phyloP scores from a whole-genome alignment of 2,888 invertebrate species.

The Xestia ashworthii region DNA sequence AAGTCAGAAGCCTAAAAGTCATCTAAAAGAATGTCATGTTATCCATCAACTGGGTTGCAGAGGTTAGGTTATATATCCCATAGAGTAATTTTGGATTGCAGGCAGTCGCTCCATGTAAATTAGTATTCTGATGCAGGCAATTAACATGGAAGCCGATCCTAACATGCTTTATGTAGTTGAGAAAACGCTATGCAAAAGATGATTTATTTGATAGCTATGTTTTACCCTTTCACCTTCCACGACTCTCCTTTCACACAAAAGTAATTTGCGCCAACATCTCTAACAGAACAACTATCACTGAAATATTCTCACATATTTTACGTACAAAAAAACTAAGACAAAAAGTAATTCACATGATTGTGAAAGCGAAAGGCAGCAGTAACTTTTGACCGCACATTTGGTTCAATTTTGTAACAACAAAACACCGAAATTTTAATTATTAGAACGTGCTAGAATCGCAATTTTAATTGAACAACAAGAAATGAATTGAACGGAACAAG shows the following conservation, averaged over 20 bases:
- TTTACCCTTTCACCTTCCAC: constrained; percentile 7
- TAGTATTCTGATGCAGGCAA: no score
- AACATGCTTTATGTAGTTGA: background rate
- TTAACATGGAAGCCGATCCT: background rate
- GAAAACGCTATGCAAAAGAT: background rate
- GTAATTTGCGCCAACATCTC: constrained; percentile 18
- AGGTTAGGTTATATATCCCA: background rate
- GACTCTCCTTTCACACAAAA: background rate
- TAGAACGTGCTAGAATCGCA: constrained; percentile 26
- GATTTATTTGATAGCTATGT: background rate
- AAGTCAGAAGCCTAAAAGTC: no score
- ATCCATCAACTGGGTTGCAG: background rate
- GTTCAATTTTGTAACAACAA: constrained; percentile 39
- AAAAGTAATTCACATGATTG: constrained; percentile 62
- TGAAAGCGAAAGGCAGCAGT: constrained; percentile 64
- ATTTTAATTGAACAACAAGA: constrained; percentile 37
- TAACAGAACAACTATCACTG: constrained; percentile 30
- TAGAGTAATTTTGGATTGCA: background rate
- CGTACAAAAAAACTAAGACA: constrained; percentile 24
- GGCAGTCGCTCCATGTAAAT: no score
- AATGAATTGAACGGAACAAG: constrained; percentile 21
- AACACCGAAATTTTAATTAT: constrained; percentile 48
- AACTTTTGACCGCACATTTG: constrained; percentile 62
- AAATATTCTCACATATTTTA: constrained; percentile 42
- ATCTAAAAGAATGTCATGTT: no score